Conservation (phyloP, 1,140 invertebrate genomes). For the Nixonia krombeini region DNA sequence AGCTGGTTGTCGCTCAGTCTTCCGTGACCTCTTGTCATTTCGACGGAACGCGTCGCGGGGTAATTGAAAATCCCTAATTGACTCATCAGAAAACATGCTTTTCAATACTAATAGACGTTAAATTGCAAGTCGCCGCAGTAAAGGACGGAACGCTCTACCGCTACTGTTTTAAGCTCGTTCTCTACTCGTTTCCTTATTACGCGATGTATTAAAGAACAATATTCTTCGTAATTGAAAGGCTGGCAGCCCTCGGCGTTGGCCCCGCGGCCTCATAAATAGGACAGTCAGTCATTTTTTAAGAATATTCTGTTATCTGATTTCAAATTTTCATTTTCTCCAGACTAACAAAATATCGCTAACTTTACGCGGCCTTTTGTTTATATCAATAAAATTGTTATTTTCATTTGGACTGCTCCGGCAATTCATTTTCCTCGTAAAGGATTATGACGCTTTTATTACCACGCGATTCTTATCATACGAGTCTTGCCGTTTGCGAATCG, state of each 20-base stretch:
- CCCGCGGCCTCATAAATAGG: slow-evolving; percentile 25
- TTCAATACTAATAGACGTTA: slow-evolving; percentile 44
- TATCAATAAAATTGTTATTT: no score
- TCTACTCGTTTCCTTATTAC: slow-evolving; percentile 37
- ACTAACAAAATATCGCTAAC: no score
- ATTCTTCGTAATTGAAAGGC: slow-evolving; percentile 44
- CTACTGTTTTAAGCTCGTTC: slow-evolving; percentile 28
- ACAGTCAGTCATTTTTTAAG: background rate
- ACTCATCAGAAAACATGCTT: slow-evolving; percentile 35
- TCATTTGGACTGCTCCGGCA: no score
- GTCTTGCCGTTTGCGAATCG: no score
- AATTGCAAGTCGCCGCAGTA: slow-evolving; percentile 35
- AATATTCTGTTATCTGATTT: background rate
- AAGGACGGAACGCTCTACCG: slow-evolving; percentile 31
- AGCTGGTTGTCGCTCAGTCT: slow-evolving; percentile 28
- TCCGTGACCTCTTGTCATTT: slow-evolving; percentile 45
- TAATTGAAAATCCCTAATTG: slow-evolving; percentile 41
- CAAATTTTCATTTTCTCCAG: background rate
- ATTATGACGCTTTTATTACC: no score
- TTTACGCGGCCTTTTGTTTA: no score
- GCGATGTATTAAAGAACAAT: slow-evolving; percentile 38
- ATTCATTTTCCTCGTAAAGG: no score
- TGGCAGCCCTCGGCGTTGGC: slow-evolving; percentile 19
- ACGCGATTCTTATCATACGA: no score
- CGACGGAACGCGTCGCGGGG: slow-evolving; percentile 16